Evolutionary conservation across 2,888 invertebrate genomes (phyloP).

Genomic region (Volucella bombylans): DNA sequence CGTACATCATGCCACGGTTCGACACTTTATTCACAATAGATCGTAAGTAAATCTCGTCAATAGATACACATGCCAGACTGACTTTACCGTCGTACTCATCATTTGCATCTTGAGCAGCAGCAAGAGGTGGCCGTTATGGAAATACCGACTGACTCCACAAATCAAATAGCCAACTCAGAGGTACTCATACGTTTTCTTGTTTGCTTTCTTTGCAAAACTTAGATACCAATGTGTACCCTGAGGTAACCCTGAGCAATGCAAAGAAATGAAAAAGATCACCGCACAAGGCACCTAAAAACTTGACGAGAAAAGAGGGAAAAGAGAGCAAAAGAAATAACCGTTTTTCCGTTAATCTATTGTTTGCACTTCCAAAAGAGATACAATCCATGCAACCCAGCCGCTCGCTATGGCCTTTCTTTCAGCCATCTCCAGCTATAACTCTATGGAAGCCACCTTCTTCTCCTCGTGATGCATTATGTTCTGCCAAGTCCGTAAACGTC

Average conservation of each 20-base stretch:
- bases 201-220: constrained; percentile 1
- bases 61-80: constrained; percentile 47
- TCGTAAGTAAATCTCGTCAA: constrained; percentile 29
- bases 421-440: not conserved
- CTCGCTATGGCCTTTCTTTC: not conserved
- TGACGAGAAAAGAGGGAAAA: constrained; percentile 4
- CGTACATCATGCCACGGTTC: constrained; percentile 8
- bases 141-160: constrained; percentile 57
- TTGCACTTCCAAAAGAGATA: constrained; percentile 54
- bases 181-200: not conserved
- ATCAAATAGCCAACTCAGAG: constrained; percentile 45
- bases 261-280: too few species aligned
- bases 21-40: not conserved
- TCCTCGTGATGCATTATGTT: constrained; percentile 57
- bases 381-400: constrained; percentile 8
- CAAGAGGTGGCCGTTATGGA: constrained; percentile 34
- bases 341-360: constrained; percentile 71
- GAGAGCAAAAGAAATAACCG: constrained; percentile 40
- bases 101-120: constrained; percentile 26
- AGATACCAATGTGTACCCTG: not conserved
- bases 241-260: constrained; percentile 3
- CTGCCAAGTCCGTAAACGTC: constrained; percentile 49
- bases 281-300: not conserved
- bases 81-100: constrained; percentile 58
- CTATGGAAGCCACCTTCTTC: not conserved